Evolutionary conservation across 2,888 invertebrate genomes (phyloP).

Genomic region (Neoascia interrupta): DNA sequence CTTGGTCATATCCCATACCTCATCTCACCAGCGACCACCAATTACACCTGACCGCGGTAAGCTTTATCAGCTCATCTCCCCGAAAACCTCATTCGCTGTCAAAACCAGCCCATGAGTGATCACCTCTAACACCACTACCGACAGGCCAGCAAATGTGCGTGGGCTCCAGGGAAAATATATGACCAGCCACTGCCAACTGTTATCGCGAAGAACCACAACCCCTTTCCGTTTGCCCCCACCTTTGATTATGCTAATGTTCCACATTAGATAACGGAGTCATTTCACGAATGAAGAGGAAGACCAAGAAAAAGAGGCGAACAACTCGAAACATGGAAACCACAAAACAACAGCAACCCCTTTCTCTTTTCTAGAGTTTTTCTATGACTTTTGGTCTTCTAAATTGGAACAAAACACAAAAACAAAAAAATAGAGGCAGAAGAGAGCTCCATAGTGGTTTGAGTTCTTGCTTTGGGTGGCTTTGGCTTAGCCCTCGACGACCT

Average conservation of each 20-base stretch:
- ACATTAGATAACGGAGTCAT: constrained; percentile 57
- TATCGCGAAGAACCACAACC: constrained; percentile 30
- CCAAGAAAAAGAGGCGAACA: constrained; percentile 7
- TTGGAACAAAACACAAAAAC: constrained; percentile 29
- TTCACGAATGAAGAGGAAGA: constrained; percentile 29
- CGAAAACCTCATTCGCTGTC: constrained; percentile 20
- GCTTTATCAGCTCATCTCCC: constrained; percentile 48
- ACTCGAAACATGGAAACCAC: constrained; percentile 25
- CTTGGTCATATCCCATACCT: constrained; percentile 29
- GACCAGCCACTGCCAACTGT: constrained; percentile 26
- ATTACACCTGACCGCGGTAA: constrained; percentile 21
- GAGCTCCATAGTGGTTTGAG: constrained; percentile 3
- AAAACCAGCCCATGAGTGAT: constrained; percentile 48
- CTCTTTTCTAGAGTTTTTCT: constrained; percentile 14
- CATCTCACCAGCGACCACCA: neutral
- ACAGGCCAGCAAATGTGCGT: constrained; percentile 36
- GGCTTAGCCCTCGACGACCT: constrained; percentile 33
- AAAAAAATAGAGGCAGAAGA: neutral
- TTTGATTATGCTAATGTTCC: constrained; percentile 51
- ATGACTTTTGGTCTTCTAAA: constrained; percentile 34
- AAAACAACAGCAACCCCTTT: constrained; percentile 23
- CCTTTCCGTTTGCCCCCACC: constrained; percentile 10
- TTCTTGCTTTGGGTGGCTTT: neutral
- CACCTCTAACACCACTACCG: constrained; percentile 34
- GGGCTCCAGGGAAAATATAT: constrained; percentile 29